These are phyloP conservation scores for Propithecus perrieri DNA, from an alignment of 2,797 vertebrate genomes.

Conservation along the genomic window DNA sequence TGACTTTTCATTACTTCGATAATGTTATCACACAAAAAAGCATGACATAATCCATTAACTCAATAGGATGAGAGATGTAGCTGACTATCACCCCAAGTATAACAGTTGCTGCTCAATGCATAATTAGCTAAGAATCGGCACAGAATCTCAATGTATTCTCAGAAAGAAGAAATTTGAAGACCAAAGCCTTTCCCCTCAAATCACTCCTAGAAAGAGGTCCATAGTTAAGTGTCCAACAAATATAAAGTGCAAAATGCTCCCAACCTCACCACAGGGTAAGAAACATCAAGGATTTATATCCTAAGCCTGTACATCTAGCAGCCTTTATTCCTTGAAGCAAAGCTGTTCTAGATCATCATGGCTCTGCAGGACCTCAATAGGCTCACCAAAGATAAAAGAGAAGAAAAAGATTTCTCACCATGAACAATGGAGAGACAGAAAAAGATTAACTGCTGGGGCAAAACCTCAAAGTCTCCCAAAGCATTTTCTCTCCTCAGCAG, in stretches of 20 bases:
- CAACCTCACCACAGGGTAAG: not conserved
- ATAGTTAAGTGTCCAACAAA: not conserved
- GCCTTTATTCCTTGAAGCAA: not conserved
- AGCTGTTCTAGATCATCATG: not conserved
- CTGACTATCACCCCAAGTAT: too few species aligned
- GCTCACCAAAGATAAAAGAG: not conserved
- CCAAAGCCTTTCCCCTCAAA: not conserved
- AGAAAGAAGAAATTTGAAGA: not conserved
- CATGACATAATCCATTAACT: not conserved
- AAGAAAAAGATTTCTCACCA: not conserved
- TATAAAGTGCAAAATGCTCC: not conserved
- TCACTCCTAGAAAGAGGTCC: not conserved
- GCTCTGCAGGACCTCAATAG: not conserved
- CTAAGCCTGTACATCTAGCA: not conserved
- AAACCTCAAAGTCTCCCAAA: not conserved
- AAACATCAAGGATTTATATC: not conserved
- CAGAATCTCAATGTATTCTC: not conserved
- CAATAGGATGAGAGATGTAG: not conserved
- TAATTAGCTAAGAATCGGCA: not conserved
- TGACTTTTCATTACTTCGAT: not conserved
- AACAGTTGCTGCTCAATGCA: not conserved
- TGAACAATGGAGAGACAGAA: not conserved
- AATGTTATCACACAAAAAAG: not conserved
- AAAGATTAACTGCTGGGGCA: not conserved
- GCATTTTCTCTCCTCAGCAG: not conserved